Evolutionary conservation across 2,797 vertebrate species (phyloP), one percentile per base, ranked within the genome.

Genomic region (Chelmon rostratus): DNA sequence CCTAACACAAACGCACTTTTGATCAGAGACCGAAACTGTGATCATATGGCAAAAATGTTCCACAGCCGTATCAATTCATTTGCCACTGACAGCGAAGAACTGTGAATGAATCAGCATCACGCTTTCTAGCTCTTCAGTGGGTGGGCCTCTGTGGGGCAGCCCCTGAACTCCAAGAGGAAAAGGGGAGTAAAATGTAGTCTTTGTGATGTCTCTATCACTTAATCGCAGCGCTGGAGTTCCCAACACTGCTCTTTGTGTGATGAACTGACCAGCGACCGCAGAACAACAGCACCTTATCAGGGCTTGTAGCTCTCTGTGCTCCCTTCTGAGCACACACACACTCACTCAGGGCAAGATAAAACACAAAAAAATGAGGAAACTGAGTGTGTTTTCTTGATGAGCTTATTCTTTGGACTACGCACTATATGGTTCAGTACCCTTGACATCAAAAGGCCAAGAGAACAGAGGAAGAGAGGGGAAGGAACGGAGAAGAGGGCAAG

Each of bases 361-460:
- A 58, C 78, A 68, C 42, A 53, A 64, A 78, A 72, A 71, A 75
- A 79, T 16, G 54, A 81, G 79, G 71, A 83, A 89, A 82, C 54
- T 66, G 68, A 88, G 69, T 78, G 69, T 87, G 86, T 88, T 33
- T 85, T 88, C 75, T 69, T 87, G 90, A 94, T 89, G 88, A 91
- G 87, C 78, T 82, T 83, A 74, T 90, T 89, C 83, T 89, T 86
- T 79, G 73, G 74, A 84, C 78, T 82, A 21, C 54, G 79, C 78
- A 46, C 82, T 78, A 64, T 79, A 66, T 86, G 87, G 83, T 91
- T 88, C 85, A 88, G 84, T 83, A 84, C 91, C 86, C 90, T 92
- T 90, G 84, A 94, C 89, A 94, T 93, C 90, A 93, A 93, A 94
- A 92, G 91, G 85, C 85, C 84, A 86, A 49, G 79, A 88, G 92